phyloP scores from a whole-genome alignment of 2,113 vertebrate species.

The Lontra canadensis region DNA sequence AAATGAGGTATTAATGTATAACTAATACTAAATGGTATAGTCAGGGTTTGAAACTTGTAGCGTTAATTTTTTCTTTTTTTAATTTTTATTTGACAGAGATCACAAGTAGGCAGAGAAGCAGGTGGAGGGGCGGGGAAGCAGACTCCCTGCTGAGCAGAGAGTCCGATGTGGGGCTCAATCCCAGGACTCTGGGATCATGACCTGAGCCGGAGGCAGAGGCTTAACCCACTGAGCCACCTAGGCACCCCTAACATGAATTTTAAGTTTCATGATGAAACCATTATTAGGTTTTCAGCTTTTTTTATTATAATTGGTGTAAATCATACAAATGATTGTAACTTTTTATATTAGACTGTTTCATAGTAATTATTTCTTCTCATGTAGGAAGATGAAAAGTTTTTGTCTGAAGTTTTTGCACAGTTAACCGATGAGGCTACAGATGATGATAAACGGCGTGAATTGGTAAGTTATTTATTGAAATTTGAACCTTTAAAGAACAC shows the following conservation, averaged over 20 bases:
- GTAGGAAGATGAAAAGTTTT: constrained; percentile 99
- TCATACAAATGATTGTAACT: not conserved
- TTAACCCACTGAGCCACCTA: too few species aligned
- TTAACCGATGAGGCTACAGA: constrained; percentile 98
- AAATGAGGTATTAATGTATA: not conserved
- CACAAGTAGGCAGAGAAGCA: too few species aligned
- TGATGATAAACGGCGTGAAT: constrained; percentile 95
- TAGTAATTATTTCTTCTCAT: constrained; percentile 68
- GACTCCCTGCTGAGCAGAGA: too few species aligned
- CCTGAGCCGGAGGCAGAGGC: too few species aligned
- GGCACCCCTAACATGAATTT: not conserved
- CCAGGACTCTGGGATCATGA: too few species aligned
- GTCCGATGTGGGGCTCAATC: too few species aligned
- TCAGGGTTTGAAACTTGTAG: constrained; percentile 33
- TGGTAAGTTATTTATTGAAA: constrained; percentile 86
- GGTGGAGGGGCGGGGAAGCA: too few species aligned
- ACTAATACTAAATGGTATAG: not conserved
- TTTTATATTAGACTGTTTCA: constrained; percentile 34
- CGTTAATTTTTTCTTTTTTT: too few species aligned
- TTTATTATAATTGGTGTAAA: constrained; percentile 3
- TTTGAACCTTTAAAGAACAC: not conserved
- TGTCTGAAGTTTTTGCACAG: constrained; percentile 99
- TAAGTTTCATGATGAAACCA: constrained; percentile 15
- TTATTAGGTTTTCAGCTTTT: not conserved
- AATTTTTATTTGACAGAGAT: too few species aligned